Evolutionary conservation across 1,140 invertebrate genomes (phyloP), one percentile per base, ranked within the genome.

Genomic region (Drosophila seguyi): DNA sequence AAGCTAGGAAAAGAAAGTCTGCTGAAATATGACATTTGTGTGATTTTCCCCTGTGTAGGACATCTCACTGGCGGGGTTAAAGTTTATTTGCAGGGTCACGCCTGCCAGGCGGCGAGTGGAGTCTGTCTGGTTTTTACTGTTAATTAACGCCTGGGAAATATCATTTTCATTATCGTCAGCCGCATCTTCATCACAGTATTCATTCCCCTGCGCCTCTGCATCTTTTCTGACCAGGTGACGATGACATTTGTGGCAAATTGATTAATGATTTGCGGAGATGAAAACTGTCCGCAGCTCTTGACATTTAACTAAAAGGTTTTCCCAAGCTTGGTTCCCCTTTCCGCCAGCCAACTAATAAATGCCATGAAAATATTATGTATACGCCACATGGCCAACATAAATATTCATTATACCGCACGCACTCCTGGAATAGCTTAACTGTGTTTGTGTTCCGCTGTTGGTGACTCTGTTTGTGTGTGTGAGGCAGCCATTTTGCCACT

Each of bases 341-440:
- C 22, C 25, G 27, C 36, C 44, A 56, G 65, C 22, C 42, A 74
- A 71, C 82, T 85, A 86, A 85, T 85, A 85, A 74, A 73, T 72
- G 68, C 73, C 41, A 88, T 81, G 60, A 84, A 90, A 88, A 81
- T 90, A 87, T 88, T 80, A 87, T 63, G 82, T 86, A 75, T 86
- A 79, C 66, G 83, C 75, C 82, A 81, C 72, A 77, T 85, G 77
- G 82, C 78, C 68, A 78, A 71, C 84, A 85, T 90, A 84, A 88
- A 88, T 84, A 84, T 88, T 88, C 81, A 88, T 88, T 84, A 72
- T 65, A 44, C 44, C 29, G 22, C 53, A 77, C 73, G 75, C 83
- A 76, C 74, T 63, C 47, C 57, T 56, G 34, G 41, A 50, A 79
- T 76, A 61, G 76, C 66, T 66, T 63, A 60, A 52, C 52, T 61